Percentiles rank a stretch among this genome's conserved stretches.
These are phyloP conservation scores for Taxidea taxus DNA, from an alignment of 2,113 vertebrate species.

Conservation along the genomic window DNA sequence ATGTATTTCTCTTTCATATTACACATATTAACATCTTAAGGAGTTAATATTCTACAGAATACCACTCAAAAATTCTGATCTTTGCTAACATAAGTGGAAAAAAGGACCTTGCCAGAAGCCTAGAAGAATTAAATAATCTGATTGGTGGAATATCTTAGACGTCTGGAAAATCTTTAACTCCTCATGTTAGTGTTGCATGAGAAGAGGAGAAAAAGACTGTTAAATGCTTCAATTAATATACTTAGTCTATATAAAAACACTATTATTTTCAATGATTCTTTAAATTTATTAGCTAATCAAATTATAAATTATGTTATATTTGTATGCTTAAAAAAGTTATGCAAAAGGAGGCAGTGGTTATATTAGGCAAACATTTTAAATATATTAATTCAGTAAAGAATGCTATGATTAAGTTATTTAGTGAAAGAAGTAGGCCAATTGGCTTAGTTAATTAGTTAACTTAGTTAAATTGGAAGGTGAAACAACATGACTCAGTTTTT, in stretches of 20 bases:
- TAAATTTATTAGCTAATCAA: conserved; percentile 61
- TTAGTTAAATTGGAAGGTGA: conserved; percentile 58
- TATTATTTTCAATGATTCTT: conserved; percentile 15
- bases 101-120: background rate
- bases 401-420: conserved; percentile 73
- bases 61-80: background rate
- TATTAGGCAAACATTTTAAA: conserved; percentile 68
- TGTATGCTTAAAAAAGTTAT: conserved; percentile 68
- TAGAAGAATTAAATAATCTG: background rate
- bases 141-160: background rate
- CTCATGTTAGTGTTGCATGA: background rate
- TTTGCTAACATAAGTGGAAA: background rate
- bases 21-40: background rate
- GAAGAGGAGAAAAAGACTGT: background rate
- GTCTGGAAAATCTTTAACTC: background rate
- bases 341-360: conserved; percentile 59
- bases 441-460: conserved; percentile 27
- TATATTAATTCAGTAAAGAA: conserved; percentile 71
- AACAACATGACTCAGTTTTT: background rate
- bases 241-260: background rate
- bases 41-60: background rate
- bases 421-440: conserved; percentile 64
- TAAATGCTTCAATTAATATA: background rate
- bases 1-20: background rate
- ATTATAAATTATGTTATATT: conserved; percentile 73